Evolutionary conservation across 37 sponge, comb jelly and placozoan species (phyloP), one percentile per base, ranked within the genome.

Genomic region (Axinella damicornis): DNA sequence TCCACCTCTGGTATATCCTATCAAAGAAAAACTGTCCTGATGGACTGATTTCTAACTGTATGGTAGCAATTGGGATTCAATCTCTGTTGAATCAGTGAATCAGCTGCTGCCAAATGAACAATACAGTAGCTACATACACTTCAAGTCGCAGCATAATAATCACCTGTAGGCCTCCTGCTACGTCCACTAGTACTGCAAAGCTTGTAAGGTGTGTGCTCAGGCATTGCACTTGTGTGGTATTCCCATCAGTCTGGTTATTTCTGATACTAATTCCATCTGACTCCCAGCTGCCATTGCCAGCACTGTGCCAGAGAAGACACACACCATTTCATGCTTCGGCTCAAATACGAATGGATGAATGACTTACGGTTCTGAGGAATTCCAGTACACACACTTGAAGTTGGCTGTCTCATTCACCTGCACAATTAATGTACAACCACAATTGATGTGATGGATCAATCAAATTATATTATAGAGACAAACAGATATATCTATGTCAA

Each of bases 121-220:
- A n/a, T n/a, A n/a, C n/a, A n/a, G n/a, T n/a, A n/a, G n/a, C n/a
- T n/a, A n/a, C n/a, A n/a, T n/a, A n/a, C n/a, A n/a, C n/a, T n/a
- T n/a, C n/a, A n/a, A n/a, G n/a, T n/a, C n/a, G n/a, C n/a, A n/a
- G n/a, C n/a, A n/a, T n/a, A n/a, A n/a, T 56, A 19, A 56, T 56
- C 57, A 61, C 62, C 27, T 61, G 25, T 11, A 74, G 30, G 11
- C 60, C 28, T 55, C 83, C 83, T 16, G 62, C 62, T 14, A 73
- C 76, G 39, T 84, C 85, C 20, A 84, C 69, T 40, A 84, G 58
- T 5, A 84, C 76, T 46, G 85, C 76, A 65, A 84, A 84, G 28
- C 75, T 63, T 1, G 85, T 84, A 28, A 74, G 34, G 53, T 84
- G 85, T 0, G 22, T 46, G 38, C 69, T 67, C 24, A 46, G 15